Conservation (phyloP, 2,888 invertebrate genomes). For the Baccha elongata region DNA sequence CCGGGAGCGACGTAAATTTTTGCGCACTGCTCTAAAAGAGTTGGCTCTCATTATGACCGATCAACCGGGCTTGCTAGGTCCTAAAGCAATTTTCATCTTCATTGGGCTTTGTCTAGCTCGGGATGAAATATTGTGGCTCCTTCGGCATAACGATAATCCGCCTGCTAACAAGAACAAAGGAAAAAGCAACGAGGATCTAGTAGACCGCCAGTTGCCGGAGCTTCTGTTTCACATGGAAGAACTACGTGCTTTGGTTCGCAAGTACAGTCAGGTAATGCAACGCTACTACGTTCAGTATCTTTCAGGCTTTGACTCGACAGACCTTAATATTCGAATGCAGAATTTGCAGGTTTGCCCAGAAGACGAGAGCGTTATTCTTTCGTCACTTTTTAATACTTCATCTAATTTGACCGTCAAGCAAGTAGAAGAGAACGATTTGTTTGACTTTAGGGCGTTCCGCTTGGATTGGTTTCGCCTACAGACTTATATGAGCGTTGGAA, state of each 20-base stretch:
- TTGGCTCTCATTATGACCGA: constrained; percentile 97
- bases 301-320: constrained; percentile 97
- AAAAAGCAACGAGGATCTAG: constrained; percentile 92
- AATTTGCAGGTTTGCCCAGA: constrained; percentile 93
- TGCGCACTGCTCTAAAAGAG: constrained; percentile 97
- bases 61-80: constrained; percentile 97
- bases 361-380: constrained; percentile 96
- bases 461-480: constrained; percentile 99
- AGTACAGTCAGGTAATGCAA: constrained; percentile 98
- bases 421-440: constrained; percentile 97
- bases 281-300: constrained; percentile 98
- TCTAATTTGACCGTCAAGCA: constrained; percentile 94
- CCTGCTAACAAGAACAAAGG: constrained; percentile 93
- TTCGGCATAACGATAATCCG: constrained; percentile 98
- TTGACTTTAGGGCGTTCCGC: constrained; percentile 97
- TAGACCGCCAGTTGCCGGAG: constrained; percentile 98
- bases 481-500: constrained; percentile 94
- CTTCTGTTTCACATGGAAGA: constrained; percentile 99
- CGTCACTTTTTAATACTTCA: constrained; percentile 95
- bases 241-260: constrained; percentile 94
- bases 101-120: constrained; percentile 97
- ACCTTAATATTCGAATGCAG: constrained; percentile 93
- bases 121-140: constrained; percentile 98
- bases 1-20: constrained; percentile 96
- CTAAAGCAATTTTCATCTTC: constrained; percentile 97